Evolutionary conservation across 2,888 invertebrate genomes (phyloP).

Genomic region (Thera britannica): DNA sequence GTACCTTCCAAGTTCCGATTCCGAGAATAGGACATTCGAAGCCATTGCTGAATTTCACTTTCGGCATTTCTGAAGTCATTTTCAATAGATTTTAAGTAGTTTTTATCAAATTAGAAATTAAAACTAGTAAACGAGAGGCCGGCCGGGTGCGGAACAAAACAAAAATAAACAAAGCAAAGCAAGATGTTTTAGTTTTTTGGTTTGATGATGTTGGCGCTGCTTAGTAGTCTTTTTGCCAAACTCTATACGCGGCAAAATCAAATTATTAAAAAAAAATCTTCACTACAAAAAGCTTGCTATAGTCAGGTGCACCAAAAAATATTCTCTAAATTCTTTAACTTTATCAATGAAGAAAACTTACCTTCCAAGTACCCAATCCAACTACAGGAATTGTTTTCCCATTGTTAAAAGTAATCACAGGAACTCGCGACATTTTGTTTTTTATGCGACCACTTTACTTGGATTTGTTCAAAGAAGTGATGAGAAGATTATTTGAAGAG

Average conservation of each 20-base stretch:
- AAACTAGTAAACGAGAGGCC: too few relatives aligned
- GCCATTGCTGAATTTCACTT: constrained; percentile 86
- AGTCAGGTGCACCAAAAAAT: too few relatives aligned
- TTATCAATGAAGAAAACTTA: constrained; percentile 33
- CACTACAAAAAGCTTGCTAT: too few relatives aligned
- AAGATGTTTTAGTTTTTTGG: too few relatives aligned
- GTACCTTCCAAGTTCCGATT: constrained; percentile 93
- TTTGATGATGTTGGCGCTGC: too few relatives aligned
- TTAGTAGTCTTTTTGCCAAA: too few relatives aligned
- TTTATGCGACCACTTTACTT: constrained; percentile 25
- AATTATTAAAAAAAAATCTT: too few relatives aligned
- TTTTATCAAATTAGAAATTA: too few relatives aligned
- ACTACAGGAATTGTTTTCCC: constrained; percentile 61
- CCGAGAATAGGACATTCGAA: constrained; percentile 88
- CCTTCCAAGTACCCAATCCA: constrained; percentile 69
- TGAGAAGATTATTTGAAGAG: neutral
- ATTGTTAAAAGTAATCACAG: constrained; percentile 57
- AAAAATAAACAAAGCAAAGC: too few relatives aligned
- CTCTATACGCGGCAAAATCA: too few relatives aligned
- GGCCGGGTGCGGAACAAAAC: too few relatives aligned
- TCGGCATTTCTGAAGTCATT: constrained; percentile 77
- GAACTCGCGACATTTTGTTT: constrained; percentile 55
- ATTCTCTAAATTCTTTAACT: too few relatives aligned
- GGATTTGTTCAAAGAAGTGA: constrained; percentile 21
- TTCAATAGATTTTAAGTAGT: neutral